Conservation (phyloP, 2,797 vertebrate species). For the Coilia nasus region DNA sequence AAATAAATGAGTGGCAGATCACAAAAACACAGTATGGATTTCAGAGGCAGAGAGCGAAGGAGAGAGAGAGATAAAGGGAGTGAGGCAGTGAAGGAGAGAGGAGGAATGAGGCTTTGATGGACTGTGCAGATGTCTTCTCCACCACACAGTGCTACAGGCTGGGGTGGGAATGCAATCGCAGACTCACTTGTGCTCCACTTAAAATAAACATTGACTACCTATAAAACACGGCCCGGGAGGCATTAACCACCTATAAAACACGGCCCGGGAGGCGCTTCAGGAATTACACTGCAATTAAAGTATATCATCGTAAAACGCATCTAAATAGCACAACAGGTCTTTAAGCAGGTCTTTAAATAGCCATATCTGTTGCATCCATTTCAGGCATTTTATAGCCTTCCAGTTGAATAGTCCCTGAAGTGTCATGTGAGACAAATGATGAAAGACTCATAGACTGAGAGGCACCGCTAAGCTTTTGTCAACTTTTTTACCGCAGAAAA, state of each 20-base stretch:
- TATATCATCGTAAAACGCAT: conserved; percentile 13
- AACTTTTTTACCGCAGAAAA: neutral
- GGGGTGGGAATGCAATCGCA: neutral
- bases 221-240: neutral
- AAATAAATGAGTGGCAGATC: neutral
- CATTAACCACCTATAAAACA: conserved; percentile 20
- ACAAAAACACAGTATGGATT: neutral
- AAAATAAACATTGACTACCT: conserved; percentile 25
- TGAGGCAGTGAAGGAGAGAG: neutral
- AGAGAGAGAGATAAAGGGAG: neutral
- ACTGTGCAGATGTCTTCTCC: conserved; percentile 22
- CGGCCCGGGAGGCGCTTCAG: neutral
- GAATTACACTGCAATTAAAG: conserved; percentile 29
- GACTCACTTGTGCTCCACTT: neutral
- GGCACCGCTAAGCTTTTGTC: neutral
- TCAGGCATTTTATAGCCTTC: neutral
- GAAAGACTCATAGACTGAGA: neutral
- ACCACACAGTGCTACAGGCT: neutral
- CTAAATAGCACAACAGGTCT: conserved; percentile 13
- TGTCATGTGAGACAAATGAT: conserved; percentile 2
- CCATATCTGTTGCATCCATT: conserved; percentile 2
- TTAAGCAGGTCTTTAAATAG: conserved; percentile 5
- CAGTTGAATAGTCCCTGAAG: neutral
- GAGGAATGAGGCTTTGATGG: neutral
- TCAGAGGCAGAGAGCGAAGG: neutral